phyloP scores from a whole-genome alignment of 1,140 invertebrate species.

The Ganaspis sp. region DNA sequence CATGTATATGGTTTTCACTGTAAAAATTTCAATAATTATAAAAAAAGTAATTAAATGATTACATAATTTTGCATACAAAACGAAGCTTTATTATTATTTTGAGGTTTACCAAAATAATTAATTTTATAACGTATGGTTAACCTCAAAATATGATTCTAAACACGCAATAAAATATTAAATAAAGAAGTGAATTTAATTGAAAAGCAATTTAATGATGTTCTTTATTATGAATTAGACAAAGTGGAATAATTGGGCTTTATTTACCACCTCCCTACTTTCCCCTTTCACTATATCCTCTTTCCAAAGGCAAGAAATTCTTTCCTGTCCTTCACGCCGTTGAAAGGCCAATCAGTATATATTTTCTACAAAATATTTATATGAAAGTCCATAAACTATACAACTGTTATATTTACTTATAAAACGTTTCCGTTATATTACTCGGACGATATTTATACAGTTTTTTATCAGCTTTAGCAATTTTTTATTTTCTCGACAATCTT shows the following conservation, averaged over 20 bases:
- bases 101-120: too few species aligned
- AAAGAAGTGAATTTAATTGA: too few species aligned
- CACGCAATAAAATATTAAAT: too few species aligned
- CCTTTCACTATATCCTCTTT: slow-evolving; percentile 23
- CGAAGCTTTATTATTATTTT: too few species aligned
- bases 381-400: slow-evolving; percentile 18
- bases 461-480: neutral
- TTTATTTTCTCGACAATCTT: too few species aligned
- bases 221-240: neutral
- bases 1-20: too few species aligned
- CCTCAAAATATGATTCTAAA: too few species aligned
- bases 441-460: neutral
- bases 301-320: slow-evolving; percentile 10
- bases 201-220: neutral
- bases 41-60: too few species aligned
- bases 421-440: neutral
- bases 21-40: too few species aligned
- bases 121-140: too few species aligned
- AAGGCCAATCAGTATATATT: slow-evolving; percentile 1
- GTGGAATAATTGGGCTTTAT: neutral
- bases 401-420: slow-evolving; percentile 5
- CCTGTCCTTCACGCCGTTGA: slow-evolving; percentile 21
- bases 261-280: neutral
- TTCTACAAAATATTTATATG: slow-evolving; percentile 27
- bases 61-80: too few species aligned